These are phyloP conservation scores for Dromococcyx pavoninus DNA, from an alignment of 2,797 vertebrate species.

Conservation along the genomic window DNA sequence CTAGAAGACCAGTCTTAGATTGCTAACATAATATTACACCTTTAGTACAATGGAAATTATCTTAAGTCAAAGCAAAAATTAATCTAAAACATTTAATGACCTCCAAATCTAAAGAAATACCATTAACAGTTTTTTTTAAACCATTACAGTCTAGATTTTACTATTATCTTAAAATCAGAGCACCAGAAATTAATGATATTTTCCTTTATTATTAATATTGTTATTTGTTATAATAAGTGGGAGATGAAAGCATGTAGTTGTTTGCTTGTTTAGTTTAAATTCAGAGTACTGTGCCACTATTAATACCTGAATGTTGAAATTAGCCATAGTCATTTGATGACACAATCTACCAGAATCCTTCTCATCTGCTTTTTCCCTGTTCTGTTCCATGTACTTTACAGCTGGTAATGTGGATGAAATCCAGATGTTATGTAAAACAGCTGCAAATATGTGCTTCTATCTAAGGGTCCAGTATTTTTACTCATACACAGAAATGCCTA, in stretches of 20 bases:
- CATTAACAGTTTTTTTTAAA: background rate
- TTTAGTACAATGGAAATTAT: background rate
- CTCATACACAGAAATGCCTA: slow-evolving; percentile 15
- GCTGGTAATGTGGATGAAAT: slow-evolving; percentile 41
- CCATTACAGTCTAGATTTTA: background rate
- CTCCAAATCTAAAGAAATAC: background rate
- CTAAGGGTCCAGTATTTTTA: slow-evolving; percentile 36
- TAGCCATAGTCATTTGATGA: slow-evolving; percentile 41
- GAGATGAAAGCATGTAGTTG: background rate
- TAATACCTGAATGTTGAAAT: slow-evolving; percentile 42
- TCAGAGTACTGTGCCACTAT: background rate
- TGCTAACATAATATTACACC: background rate
- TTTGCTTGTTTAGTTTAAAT: background rate
- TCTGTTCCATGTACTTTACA: slow-evolving; percentile 61
- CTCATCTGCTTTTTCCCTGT: slow-evolving; percentile 42
- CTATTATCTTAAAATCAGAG: background rate
- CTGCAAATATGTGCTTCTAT: slow-evolving; percentile 44
- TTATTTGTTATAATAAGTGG: background rate
- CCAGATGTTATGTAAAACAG: slow-evolving; percentile 69
- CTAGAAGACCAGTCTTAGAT: background rate
- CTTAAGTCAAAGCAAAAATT: background rate
- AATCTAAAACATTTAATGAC: background rate
- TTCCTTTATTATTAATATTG: background rate
- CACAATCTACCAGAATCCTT: slow-evolving; percentile 34
- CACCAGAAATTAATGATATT: background rate